Base-by-base conservation (phyloP, 2,888 invertebrate genomes). In the Trichopoda pennipes region DNA sequence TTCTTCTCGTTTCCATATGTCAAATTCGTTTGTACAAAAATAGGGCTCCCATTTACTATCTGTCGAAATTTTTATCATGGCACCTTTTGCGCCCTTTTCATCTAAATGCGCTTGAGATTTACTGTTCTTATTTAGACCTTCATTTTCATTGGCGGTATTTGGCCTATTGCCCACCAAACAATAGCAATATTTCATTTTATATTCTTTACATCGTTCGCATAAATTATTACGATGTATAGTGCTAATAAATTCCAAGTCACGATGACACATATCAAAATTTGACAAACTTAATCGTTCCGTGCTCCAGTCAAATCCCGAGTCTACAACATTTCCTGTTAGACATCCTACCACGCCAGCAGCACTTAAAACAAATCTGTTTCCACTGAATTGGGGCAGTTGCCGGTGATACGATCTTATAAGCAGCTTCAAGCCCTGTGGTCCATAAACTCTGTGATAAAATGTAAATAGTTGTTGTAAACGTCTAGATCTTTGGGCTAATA, bases 1-100 rank as follows among this genome's bases (percentile, higher is more conserved):
- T 85, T 94, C 94, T 87, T 94, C 93, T 85, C 94, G 94, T 78
- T 95, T 92, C 97, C 97, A 97, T 47, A 97, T 94, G 16, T 96
- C 92, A 88, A 96, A 94, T 87, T 96, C 95, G 68, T 95, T 93
- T 16, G 95, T 93, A 88, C 96, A 95, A 86, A 97, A 93, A 88
- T 95, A 97, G 0, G 96, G 95, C 68, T 93, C 92, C 97, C 90
- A 90, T 4, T 85, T 81, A 16, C 85, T 84, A 16, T 89, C 87
- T 72, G 87, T 86, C 8, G 86, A 85, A 4, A 85, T 84, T 69
- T 85, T 86, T 81, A 85, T 88, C 38, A 84, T 78, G 51, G 85
- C 86, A 21, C 80, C 87, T 87, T n/a, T 69, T 77, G 10, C 58
- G 1, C 58, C 78, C 51, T 75, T 82, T 42, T 42, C 66, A 3